Evolutionary conservation across 2,797 vertebrate species (phyloP).

Genomic region (Gephyroberyx darwinii): DNA sequence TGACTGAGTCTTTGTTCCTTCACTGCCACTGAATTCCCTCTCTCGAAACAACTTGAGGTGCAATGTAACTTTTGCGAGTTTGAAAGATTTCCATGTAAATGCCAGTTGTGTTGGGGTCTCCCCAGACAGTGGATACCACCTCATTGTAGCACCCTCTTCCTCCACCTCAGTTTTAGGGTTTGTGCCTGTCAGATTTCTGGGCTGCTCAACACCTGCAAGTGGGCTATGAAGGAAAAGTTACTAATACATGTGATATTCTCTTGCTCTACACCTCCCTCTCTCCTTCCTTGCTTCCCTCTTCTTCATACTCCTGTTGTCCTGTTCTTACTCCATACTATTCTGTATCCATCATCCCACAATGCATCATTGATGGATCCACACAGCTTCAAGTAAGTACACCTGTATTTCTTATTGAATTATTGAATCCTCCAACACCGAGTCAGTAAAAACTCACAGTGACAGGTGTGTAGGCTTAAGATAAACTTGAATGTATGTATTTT

Average conservation of each 20-base stretch:
- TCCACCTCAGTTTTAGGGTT: conserved; percentile 24
- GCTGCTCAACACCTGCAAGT: conserved; percentile 7
- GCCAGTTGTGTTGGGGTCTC: conserved; percentile 35
- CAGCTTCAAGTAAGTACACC: conserved; percentile 76
- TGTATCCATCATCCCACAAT: conserved; percentile 48
- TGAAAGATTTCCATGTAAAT: conserved; percentile 45
- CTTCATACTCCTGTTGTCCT: conserved; percentile 34
- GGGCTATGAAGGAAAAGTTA: conserved; percentile 30
- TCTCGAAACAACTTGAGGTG: conserved; percentile 47
- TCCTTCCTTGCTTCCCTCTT: conserved; percentile 6
- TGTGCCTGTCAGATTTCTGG: conserved; percentile 26
- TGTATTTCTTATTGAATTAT: conserved; percentile 23
- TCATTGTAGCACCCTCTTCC: conserved; percentile 10
- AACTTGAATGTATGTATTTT: background rate
- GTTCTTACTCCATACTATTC: conserved; percentile 28
- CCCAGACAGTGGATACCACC: conserved; percentile 35
- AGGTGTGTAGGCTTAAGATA: background rate
- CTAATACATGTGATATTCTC: conserved; percentile 36
- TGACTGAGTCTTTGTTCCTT: conserved; percentile 57
- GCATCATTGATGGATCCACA: conserved; percentile 61
- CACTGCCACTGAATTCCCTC: conserved; percentile 23
- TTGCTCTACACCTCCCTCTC: conserved; percentile 17
- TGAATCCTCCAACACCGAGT: conserved; percentile 6
- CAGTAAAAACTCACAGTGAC: conserved; percentile 2
- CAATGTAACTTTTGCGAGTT: conserved; percentile 36